A percentile compares a stretch with the other conserved stretches of the same genome.
Conservation (phyloP, 2,888 invertebrate species). For the Protonemura montana region DNA sequence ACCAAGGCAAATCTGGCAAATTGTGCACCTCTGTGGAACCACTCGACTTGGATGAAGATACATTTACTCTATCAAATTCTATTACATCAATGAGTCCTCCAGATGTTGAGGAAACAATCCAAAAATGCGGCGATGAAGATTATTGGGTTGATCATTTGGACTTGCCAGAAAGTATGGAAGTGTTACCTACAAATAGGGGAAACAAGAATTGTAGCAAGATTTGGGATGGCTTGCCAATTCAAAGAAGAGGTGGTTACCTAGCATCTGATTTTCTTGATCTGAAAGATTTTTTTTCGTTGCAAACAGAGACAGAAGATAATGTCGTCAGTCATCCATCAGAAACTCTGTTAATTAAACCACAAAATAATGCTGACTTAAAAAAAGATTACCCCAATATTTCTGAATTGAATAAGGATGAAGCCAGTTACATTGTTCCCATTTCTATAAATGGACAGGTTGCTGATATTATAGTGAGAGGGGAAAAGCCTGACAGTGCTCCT, state of each 20-base stretch:
- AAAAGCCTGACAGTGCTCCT: not conserved
- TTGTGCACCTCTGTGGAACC: not conserved
- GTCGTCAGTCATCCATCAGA: not conserved
- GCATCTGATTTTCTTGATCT: constrained; percentile 48
- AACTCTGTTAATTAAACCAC: not conserved
- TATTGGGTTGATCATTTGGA: constrained; percentile 23
- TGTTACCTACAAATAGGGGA: not conserved
- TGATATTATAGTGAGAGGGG: not conserved
- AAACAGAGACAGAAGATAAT: constrained; percentile 35
- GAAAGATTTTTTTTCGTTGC: constrained; percentile 47
- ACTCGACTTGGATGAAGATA: not conserved
- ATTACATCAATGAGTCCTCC: not conserved
- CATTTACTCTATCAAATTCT: not conserved
- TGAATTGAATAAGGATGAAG: not conserved
- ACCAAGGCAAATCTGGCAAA: constrained; percentile 13
- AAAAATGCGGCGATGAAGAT: not conserved
- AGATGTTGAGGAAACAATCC: not conserved
- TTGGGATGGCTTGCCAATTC: constrained; percentile 45
- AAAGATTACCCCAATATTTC: not conserved
- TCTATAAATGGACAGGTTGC: not conserved
- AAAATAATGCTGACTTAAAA: not conserved
- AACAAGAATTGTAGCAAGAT: constrained; percentile 29
- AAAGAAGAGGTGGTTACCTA: constrained; percentile 41
- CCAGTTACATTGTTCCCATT: not conserved
- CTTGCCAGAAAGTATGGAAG: not conserved